Evolutionary conservation across 2,888 invertebrate species (phyloP).

Genomic region (Norana najaformis): DNA sequence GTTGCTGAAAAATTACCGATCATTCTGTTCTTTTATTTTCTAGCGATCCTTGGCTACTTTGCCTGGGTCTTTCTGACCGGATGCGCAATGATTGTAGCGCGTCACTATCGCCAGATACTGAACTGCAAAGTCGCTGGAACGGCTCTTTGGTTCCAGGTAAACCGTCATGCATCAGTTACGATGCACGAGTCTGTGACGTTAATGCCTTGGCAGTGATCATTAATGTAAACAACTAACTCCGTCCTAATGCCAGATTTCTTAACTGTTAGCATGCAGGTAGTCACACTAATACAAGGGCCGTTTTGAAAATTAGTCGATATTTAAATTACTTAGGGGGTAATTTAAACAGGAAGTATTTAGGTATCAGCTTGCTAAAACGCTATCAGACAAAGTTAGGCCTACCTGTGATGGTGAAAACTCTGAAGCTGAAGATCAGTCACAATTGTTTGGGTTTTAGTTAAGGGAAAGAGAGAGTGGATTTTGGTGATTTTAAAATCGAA

Average conservation of each 20-base stretch:
- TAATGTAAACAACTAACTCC: background rate
- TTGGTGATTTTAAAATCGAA: background rate
- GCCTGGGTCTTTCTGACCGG: conserved; percentile 19
- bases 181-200: background rate
- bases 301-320: background rate
- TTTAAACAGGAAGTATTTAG: background rate
- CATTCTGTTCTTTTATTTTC: background rate
- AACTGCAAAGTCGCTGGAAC: background rate
- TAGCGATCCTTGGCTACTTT: background rate
- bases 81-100: conserved; percentile 19
- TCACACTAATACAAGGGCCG: background rate
- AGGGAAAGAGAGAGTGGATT: background rate
- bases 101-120: conserved; percentile 19
- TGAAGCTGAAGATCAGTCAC: background rate
- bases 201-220: background rate
- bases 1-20: background rate
- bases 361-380: background rate
- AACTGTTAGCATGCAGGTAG: background rate
- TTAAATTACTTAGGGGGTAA: background rate
- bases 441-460: background rate
- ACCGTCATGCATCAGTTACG: background rate
- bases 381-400: background rate
- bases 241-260: too few species aligned
- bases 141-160: conserved; percentile 26
- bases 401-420: background rate